Evolutionary conservation across 2,797 vertebrate genomes (phyloP), one percentile per base, ranked within the genome.

Genomic region (Hoplostethus mediterraneus): DNA sequence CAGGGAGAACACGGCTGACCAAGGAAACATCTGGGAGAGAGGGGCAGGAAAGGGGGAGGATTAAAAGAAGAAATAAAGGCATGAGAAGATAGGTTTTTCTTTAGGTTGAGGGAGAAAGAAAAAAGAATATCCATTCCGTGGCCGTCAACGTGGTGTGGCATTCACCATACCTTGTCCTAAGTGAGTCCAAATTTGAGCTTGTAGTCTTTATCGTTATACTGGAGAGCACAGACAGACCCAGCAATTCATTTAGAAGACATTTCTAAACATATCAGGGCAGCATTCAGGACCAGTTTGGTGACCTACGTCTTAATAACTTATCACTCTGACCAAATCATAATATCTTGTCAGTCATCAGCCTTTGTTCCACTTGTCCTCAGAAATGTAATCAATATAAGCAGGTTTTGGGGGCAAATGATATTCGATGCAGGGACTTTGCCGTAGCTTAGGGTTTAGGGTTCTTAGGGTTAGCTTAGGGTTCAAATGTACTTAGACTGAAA

Each of bases 11-110:
- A 95, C 90, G 21, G 92, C 94, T 0, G 94, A 94, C 95, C 93
- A 95, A 53, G 95, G 94, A 83, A 95, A 95, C 95, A 95, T 95
- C 94, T 95, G 76, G 53, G 2, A 76, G 52, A 63, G 2, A 53
- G 33, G 17, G 11, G 42, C 2, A 56, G 12, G n/a, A 38, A 42
- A 56, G 1, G 8, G 47, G 6, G 2, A 36, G 54, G 63, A 4
- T 53, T 36, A 51, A 38, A 21, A 28, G 17, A 21, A 54, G 3
- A 14, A 54, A 54, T n/a, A 47, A 3, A 28, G 25, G 9, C 13
- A 13, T 53, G 10, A 12, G 45, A 17, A 42, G 3, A 12, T 42
- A 42, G 3, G 12, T 33, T 33, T 33, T 4, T 33, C 17, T 1
- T 16, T 2, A 17, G 31, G 49, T 36, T 16, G 49, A 52, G 10